phyloP scores from a whole-genome alignment of 2,888 invertebrate genomes.

The Trissonchulus sp. region DNA sequence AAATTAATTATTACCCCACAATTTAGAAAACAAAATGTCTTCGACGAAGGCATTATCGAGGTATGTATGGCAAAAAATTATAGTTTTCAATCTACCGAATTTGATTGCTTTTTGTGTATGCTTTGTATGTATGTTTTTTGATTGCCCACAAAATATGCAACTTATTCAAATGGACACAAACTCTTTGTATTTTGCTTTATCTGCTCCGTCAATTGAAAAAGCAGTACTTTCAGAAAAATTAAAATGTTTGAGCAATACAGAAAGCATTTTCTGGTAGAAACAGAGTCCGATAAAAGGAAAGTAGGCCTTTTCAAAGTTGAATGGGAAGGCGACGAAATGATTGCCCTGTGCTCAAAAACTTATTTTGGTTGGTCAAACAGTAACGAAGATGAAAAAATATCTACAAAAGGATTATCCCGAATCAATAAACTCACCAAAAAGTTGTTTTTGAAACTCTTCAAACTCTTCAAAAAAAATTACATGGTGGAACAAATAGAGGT shows the following conservation, averaged over 20 bases:
- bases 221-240: no score
- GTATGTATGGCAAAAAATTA: background rate
- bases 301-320: background rate
- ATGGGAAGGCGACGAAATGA: background rate
- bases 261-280: background rate
- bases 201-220: background rate
- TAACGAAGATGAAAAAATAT: background rate
- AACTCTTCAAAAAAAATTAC: background rate
- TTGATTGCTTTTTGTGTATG: background rate
- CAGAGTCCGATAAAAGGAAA: background rate
- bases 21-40: background rate
- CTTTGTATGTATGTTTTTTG: background rate
- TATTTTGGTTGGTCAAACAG: background rate
- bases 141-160: background rate
- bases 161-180: background rate
- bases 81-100: background rate
- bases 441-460: background rate
- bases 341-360: background rate
- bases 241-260: background rate
- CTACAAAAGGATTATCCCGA: background rate
- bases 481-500: constrained; percentile 12
- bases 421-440: background rate
- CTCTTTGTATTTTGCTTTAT: background rate
- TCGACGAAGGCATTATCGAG: background rate
- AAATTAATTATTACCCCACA: background rate